Conservation (phyloP, 2,797 vertebrate species). For the Acropternis orthonyx region DNA sequence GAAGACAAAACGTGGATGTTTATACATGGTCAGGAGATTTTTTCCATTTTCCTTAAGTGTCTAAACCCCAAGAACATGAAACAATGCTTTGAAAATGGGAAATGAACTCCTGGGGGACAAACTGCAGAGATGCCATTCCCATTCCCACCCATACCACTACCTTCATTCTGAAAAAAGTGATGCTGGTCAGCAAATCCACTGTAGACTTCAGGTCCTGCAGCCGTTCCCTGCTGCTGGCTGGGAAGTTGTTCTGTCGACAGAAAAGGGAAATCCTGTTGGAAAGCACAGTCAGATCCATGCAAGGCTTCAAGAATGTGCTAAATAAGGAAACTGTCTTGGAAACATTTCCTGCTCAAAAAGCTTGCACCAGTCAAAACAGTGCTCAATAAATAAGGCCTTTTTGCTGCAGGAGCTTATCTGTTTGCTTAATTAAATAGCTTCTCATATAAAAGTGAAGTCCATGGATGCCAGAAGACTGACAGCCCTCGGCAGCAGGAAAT, state of each 20-base stretch:
- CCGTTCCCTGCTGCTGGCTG: constrained; percentile 92
- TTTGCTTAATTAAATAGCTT: constrained; percentile 46
- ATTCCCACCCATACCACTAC: constrained; percentile 65
- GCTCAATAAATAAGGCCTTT: constrained; percentile 43
- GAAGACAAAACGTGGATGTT: not conserved
- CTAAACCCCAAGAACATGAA: not conserved
- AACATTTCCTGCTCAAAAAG: constrained; percentile 58
- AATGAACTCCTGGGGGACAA: not conserved
- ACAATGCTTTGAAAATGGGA: not conserved
- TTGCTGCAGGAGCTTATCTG: constrained; percentile 13
- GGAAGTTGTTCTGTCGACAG: constrained; percentile 92
- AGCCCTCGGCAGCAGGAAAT: not conserved
- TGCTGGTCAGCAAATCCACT: constrained; percentile 97
- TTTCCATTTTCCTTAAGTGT: not conserved
- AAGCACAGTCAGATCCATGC: constrained; percentile 7
- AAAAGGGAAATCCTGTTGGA: constrained; percentile 56
- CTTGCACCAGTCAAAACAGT: constrained; percentile 46
- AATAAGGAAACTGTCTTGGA: constrained; percentile 62
- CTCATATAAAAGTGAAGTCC: not conserved
- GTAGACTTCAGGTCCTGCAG: constrained; percentile 97
- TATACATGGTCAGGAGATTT: not conserved
- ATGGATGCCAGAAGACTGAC: not conserved
- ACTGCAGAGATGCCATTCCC: not conserved
- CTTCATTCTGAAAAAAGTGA: constrained; percentile 99
- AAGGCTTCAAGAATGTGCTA: constrained; percentile 32